phyloP scores from a whole-genome alignment of 2,888 invertebrate species.

The Lycocerus yunnanus region DNA sequence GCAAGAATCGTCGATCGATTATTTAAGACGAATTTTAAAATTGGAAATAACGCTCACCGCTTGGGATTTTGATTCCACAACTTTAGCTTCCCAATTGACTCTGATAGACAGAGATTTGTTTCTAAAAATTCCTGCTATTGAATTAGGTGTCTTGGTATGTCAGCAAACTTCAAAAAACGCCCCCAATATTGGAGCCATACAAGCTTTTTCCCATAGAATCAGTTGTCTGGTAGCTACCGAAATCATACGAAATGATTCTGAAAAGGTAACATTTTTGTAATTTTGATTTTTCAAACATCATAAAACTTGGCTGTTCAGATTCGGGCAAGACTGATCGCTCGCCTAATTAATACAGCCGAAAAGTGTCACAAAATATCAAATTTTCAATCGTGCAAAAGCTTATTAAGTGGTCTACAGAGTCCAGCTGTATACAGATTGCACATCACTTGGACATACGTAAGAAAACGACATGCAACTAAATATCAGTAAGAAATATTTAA shows the following conservation, averaged over 20 bases:
- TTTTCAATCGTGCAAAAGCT: constrained; percentile 60
- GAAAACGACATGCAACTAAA: constrained; percentile 58
- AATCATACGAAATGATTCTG: constrained; percentile 53
- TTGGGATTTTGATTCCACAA: constrained; percentile 62
- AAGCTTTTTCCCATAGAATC: constrained; percentile 60
- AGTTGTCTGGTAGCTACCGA: constrained; percentile 59
- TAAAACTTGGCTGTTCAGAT: constrained; percentile 42
- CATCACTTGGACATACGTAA: constrained; percentile 58
- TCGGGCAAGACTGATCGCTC: constrained; percentile 59
- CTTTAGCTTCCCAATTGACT: constrained; percentile 59
- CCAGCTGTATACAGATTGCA: constrained; percentile 60
- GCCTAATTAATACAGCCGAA: constrained; percentile 60
- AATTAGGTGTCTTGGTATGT: constrained; percentile 54
- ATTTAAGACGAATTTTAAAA: constrained; percentile 52
- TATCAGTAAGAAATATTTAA: constrained; percentile 51
- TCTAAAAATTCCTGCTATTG: constrained; percentile 55
- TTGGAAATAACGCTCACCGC: constrained; percentile 54
- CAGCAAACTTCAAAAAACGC: constrained; percentile 57
- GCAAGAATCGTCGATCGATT: constrained; percentile 45
- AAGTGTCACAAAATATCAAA: constrained; percentile 60
- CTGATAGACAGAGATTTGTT: constrained; percentile 61
- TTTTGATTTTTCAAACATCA: background rate
- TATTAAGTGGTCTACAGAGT: constrained; percentile 59
- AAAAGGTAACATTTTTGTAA: constrained; percentile 45
- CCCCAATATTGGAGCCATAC: constrained; percentile 58